phyloP scores from a whole-genome alignment of 2,888 invertebrate species.

The Arrhopalites spinosus region DNA sequence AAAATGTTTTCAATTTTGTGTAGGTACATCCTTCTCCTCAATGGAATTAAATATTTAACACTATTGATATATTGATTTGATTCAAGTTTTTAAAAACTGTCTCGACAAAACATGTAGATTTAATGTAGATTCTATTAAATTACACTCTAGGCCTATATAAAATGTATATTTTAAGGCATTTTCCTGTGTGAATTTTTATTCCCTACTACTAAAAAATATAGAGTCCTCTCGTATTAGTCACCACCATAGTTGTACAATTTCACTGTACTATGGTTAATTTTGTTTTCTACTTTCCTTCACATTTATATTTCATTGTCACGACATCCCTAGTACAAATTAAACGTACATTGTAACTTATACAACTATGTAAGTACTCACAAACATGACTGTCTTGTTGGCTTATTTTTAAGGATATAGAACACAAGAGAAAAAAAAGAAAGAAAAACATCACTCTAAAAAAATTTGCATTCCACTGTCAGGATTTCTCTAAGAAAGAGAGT shows the following conservation, averaged over 20 bases:
- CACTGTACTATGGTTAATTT: neutral
- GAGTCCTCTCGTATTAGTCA: too few relatives aligned
- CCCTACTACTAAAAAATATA: too few relatives aligned
- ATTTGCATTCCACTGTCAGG: neutral
- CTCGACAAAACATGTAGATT: neutral
- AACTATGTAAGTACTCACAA: neutral
- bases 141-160: neutral
- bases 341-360: neutral
- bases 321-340: too few relatives aligned
- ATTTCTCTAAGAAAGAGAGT: neutral
- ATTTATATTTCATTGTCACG: neutral
- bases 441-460: neutral
- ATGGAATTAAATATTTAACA: slow-evolving; percentile 20
- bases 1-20: neutral
- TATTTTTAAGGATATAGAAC: neutral
- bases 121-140: neutral
- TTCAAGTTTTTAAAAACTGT: neutral
- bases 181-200: too few relatives aligned
- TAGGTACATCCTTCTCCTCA: slow-evolving; percentile 19
- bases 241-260: neutral
- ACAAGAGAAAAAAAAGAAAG: neutral
- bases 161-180: neutral
- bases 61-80: neutral
- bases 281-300: neutral
- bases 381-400: neutral